These are phyloP conservation scores for Lingula anatina DNA, from an alignment of 2,888 invertebrate species.

Conservation along the genomic window DNA sequence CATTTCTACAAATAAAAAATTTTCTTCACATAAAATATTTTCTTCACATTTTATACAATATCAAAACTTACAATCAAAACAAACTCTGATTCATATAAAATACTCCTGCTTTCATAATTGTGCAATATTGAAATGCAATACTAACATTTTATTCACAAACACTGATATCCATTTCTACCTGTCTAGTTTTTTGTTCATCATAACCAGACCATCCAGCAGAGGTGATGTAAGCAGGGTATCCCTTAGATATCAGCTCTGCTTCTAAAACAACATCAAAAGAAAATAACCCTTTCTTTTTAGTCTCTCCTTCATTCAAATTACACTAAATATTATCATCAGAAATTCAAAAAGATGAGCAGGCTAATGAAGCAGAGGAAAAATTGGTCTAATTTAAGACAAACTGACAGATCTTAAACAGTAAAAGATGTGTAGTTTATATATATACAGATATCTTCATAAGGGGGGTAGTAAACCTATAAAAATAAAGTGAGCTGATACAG, in stretches of 20 bases:
- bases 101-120: neutral
- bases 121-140: neutral
- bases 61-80: no score
- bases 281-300: neutral
- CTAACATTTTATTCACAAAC: neutral
- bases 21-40: neutral
- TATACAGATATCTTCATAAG: no score
- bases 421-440: no score
- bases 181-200: constrained; percentile 67
- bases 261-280: constrained; percentile 49
- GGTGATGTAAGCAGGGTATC: constrained; percentile 85
- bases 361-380: neutral
- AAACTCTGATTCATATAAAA: no score
- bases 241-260: constrained; percentile 60
- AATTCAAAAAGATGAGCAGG: neutral
- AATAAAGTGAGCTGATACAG: no score
- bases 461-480: no score
- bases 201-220: constrained; percentile 80
- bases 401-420: no score
- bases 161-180: constrained; percentile 29
- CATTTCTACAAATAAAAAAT: constrained; percentile 56
- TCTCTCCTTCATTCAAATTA: neutral
- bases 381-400: neutral
- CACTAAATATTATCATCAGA: neutral
- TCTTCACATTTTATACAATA: neutral